A percentile compares a stretch with the other conserved stretches of the same genome.
phyloP scores from a whole-genome alignment of 2,888 invertebrate species.

The Acronicta psi region DNA sequence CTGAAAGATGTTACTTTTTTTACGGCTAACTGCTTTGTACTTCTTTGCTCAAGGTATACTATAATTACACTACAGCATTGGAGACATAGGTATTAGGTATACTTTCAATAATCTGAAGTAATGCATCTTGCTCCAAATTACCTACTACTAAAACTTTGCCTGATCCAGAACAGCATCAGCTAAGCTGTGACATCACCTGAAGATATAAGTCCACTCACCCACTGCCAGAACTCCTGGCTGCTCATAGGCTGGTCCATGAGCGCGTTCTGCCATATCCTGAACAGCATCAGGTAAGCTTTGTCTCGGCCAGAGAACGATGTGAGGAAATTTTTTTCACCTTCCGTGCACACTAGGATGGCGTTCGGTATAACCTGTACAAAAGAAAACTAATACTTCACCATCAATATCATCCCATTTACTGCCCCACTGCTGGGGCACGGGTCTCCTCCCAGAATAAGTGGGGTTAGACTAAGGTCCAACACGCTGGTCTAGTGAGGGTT shows the following conservation, averaged over 20 bases:
- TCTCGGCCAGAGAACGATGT: slow-evolving; percentile 98
- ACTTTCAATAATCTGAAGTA: too few species aligned
- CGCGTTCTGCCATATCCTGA: slow-evolving; percentile 98
- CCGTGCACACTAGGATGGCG: slow-evolving; percentile 96
- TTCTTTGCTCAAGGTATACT: too few species aligned
- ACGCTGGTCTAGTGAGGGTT: not conserved
- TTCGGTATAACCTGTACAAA: slow-evolving; percentile 95
- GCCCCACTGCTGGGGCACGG: not conserved
- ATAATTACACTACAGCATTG: too few species aligned
- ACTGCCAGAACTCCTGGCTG: slow-evolving; percentile 95
- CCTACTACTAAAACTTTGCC: too few species aligned
- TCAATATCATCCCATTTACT: not conserved
- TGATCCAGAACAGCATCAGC: too few species aligned
- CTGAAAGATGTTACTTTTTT: too few species aligned
- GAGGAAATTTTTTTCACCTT: slow-evolving; percentile 96
- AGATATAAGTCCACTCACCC: slow-evolving; percentile 88
- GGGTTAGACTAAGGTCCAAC: too few species aligned
- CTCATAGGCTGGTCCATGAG: slow-evolving; percentile 96
- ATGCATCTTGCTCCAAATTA: too few species aligned
- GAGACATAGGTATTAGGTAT: too few species aligned
- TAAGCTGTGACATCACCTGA: not conserved
- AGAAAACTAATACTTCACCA: not conserved
- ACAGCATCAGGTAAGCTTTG: slow-evolving; percentile 98
- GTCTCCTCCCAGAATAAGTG: too few species aligned
- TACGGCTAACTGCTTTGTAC: too few species aligned